Evolutionary conservation across 2,888 invertebrate species (phyloP).

Genomic region (Pollenia griseotomentosa): DNA sequence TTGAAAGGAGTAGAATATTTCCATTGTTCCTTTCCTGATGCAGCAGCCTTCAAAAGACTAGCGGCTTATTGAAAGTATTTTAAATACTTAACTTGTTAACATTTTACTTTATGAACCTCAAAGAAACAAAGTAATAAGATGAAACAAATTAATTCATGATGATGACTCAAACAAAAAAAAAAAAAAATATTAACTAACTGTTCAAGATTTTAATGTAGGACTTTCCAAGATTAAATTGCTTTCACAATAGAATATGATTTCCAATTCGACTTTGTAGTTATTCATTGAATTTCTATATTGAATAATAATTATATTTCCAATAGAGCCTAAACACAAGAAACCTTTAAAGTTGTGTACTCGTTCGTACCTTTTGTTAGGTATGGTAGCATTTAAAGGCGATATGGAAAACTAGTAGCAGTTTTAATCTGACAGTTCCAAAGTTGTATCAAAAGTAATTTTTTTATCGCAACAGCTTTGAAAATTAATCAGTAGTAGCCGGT

Average conservation of each 20-base stretch:
- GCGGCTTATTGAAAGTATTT: conserved; percentile 71
- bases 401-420: conserved; percentile 16
- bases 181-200: conserved; percentile 7
- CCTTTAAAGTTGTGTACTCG: background rate
- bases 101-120: conserved; percentile 60
- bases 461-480: conserved; percentile 12
- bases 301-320: background rate
- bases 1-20: conserved; percentile 54
- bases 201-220: conserved; percentile 8
- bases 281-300: background rate
- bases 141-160: conserved; percentile 53
- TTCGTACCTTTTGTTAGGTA: background rate
- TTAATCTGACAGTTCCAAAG: conserved; percentile 30
- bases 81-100: conserved; percentile 72
- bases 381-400: background rate
- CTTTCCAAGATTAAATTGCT: too few relatives aligned
- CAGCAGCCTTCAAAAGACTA: conserved; percentile 64
- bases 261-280: background rate
- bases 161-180: conserved; percentile 47
- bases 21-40: conserved; percentile 49
- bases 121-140: conserved; percentile 14
- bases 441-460: background rate
- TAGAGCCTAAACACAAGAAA: background rate
- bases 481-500: conserved; percentile 32
- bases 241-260: background rate